Base-by-base conservation (phyloP, 2,113 vertebrate species). In the Oostethus manadensis region DNA sequence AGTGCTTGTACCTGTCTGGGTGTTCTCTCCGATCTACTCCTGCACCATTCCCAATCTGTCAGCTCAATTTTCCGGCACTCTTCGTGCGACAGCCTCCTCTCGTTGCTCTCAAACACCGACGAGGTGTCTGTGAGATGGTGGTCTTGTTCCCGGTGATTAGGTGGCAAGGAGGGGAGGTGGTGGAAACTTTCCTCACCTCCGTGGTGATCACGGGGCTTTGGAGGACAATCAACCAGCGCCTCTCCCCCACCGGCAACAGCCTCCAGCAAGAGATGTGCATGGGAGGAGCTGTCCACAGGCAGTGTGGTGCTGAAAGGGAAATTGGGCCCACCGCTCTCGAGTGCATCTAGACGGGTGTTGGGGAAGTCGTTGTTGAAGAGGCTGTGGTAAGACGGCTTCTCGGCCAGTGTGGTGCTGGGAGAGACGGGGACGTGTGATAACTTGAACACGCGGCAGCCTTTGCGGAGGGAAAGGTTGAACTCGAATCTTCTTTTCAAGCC, bases 41-140 rank as follows among this genome's bases (percentile, higher is more conserved):
- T 86, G 86, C 94, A 94, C 96, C 97, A 99, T 46, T 99, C 97
- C 97, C 96, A 98, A 69, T 97, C 97, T 0, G 88, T 87, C 68
- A 94, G 90, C 26, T 96, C 89, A 0, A 93, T 94, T 22, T 91
- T 88, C 5, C 68, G 92, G 71, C 87, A 87, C 42, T 93, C 93
- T 68, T 95, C 89, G 0, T 93, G 94, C 1, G 90, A 92, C 56
- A 95, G 44, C 58, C 94, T 91, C 86, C 93, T 90, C 64, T 95
- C 93, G 0, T 91, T 56, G 0, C 86, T 92, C 16, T 93, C 92
- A 1, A 90, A 89, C 63, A 88, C 76, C 0, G 82, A 78, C 0
- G 82, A 64, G 0, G 87, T 80, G 33, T 88, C 89, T 0, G 62
- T 70, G 56, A 86, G 62, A 20, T 71, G 42, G 10, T 70, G 70